These are phyloP conservation scores for Synodontis membranacea DNA, from an alignment of 2,113 vertebrate genomes.

Conservation along the genomic window DNA sequence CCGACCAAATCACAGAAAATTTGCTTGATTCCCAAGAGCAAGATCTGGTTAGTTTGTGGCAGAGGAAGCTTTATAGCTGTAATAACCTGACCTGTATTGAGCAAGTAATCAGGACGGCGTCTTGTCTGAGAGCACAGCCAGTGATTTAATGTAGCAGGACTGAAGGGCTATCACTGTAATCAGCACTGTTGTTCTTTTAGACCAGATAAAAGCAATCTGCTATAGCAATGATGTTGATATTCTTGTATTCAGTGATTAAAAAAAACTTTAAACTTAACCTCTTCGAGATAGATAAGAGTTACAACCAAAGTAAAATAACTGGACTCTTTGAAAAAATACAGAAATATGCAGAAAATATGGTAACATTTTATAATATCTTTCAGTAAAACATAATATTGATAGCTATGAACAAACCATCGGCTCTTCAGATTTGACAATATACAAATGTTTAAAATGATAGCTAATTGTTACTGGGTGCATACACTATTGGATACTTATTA, in stretches of 20 bases:
- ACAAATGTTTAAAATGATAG: no score
- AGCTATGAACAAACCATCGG: neutral
- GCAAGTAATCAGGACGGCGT: conserved; percentile 48
- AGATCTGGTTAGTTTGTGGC: neutral
- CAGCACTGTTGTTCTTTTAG: conserved; percentile 7
- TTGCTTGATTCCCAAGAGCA: neutral
- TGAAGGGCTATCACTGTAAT: conserved; percentile 22
- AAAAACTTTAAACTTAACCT: neutral
- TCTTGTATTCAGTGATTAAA: neutral
- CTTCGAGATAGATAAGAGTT: neutral
- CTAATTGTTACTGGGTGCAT: neutral
- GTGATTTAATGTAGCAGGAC: neutral
- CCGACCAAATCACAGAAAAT: neutral
- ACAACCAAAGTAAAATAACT: neutral
- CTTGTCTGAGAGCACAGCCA: conserved; percentile 47
- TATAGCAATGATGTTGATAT: neutral
- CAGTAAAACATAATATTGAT: neutral
- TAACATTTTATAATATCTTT: neutral
- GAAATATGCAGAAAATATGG: neutral
- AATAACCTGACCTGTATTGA: conserved; percentile 55
- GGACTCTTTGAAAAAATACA: neutral
- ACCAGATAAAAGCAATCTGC: neutral
- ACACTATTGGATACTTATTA: neutral
- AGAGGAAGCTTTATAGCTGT: conserved; percentile 50
- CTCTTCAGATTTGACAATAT: neutral